Evolutionary conservation across 2,888 invertebrate genomes (phyloP).

Genomic region (Dryobotodes eremita): DNA sequence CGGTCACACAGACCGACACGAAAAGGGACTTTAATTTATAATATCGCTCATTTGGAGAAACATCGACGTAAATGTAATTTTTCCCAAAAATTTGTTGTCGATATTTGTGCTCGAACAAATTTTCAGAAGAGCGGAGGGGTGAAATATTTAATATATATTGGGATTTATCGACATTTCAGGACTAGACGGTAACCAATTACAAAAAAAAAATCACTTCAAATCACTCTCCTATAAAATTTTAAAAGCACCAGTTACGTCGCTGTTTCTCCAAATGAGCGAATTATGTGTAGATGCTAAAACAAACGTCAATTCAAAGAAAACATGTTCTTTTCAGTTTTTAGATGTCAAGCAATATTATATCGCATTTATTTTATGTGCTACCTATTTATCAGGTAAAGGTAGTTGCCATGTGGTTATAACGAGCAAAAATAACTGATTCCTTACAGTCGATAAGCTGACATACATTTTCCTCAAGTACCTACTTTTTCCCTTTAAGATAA

Average conservation of each 20-base stretch:
- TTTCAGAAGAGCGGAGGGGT: too few relatives aligned
- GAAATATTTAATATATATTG: too few relatives aligned
- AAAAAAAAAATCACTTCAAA: too few relatives aligned
- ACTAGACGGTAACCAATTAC: too few relatives aligned
- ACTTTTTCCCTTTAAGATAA: not conserved
- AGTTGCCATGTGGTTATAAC: not conserved
- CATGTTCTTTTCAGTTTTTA: not conserved
- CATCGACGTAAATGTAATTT: too few relatives aligned
- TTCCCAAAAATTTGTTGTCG: too few relatives aligned
- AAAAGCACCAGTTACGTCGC: too few relatives aligned
- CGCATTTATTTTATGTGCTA: not conserved
- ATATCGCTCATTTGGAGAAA: too few relatives aligned
- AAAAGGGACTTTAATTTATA: not conserved
- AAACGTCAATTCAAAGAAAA: not conserved
- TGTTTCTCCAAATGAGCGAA: too few relatives aligned
- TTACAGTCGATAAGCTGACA: conserved; percentile 29
- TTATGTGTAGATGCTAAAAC: not conserved
- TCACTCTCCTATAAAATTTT: too few relatives aligned
- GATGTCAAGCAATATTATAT: not conserved
- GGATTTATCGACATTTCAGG: too few relatives aligned
- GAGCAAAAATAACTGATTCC: conserved; percentile 15
- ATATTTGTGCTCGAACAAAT: too few relatives aligned
- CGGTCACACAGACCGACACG: not conserved
- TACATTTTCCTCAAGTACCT: conserved; percentile 6
- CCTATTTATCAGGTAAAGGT: not conserved